phyloP scores from a whole-genome alignment of 1,140 invertebrate genomes.

The Drosophila tristis region DNA sequence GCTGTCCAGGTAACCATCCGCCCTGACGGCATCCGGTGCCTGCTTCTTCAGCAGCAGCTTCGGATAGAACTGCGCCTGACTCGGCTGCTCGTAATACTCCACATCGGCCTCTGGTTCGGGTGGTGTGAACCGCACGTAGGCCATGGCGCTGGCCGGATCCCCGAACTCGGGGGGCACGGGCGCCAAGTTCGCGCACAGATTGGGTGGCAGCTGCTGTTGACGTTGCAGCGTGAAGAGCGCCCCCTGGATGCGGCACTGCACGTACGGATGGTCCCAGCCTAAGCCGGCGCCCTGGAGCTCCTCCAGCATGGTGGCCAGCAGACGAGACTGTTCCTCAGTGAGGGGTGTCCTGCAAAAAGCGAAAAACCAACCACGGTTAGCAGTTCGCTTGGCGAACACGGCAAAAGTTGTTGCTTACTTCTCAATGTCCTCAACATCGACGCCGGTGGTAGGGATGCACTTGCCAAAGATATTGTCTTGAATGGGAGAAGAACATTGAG shows the following conservation, averaged over 20 bases:
- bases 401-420: conserved; percentile 84
- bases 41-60: conserved; percentile 58
- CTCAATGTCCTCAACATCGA: conserved; percentile 86
- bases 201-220: conserved; percentile 77
- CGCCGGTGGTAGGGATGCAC: conserved; percentile 88
- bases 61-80: conserved; percentile 85
- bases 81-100: conserved; percentile 86
- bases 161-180: conserved; percentile 84
- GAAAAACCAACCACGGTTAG: not conserved
- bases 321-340: conserved; percentile 79
- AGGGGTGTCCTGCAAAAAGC: conserved; percentile 64
- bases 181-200: conserved; percentile 77
- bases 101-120: conserved; percentile 89
- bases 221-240: conserved; percentile 71
- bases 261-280: conserved; percentile 84
- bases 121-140: conserved; percentile 91
- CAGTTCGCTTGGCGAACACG: not conserved
- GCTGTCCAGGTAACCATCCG: conserved; percentile 53
- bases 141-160: conserved; percentile 87
- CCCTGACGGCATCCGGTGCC: conserved; percentile 26
- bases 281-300: conserved; percentile 83
- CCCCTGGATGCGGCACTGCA: conserved; percentile 83
- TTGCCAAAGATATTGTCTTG: conserved; percentile 93
- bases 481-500: conserved; percentile 62
- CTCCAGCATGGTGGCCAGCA: conserved; percentile 83